Evolutionary conservation across 1,140 invertebrate genomes (phyloP), one percentile per base, ranked within the genome.

Genomic region (Phymastichus coffea): DNA sequence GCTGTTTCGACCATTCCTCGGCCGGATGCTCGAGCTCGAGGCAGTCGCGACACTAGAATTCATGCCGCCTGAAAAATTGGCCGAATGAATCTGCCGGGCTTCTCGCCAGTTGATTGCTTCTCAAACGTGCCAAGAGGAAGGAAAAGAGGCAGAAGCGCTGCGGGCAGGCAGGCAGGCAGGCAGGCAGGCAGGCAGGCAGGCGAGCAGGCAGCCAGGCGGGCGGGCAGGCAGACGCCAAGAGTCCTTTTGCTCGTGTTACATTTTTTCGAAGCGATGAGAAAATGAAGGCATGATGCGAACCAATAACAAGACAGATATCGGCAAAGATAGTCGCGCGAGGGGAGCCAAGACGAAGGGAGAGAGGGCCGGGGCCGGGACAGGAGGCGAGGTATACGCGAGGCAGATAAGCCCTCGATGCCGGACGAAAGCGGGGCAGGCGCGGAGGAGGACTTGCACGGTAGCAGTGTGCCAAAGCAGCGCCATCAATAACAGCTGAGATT

Each of bases 401-500:
- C n/a, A n/a, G n/a, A n/a, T n/a, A n/a, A n/a, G n/a, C 12, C 28
- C 28, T 3, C n/a, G n/a, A 2, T 22, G 41, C 25, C 37, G 57
- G 49, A 52, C 23, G 48, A 53, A 46, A 60, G 56, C 62, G 57
- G 61, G 26, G 54, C 55, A 23, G 54, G 33, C 15, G 7, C 22
- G 25, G 44, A 22, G 22, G 63, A 56, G 60, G 54, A 60, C 59
- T 70, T 78, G 73, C 73, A 74, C 76, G 73, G 75, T 77, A 77
- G 76, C 76, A 75, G 76, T 78, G 77, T 78, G 71, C 74, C 70
- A 77, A 78, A 77, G 67, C 72, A 72, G 71, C 70, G 74, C 70
- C 74, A 77, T 78, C 77, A 78, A 77, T 78, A 78, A 77, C 73
- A 64, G 69, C 59, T 70, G 69, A 77, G 75, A 78, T 78, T 78